Percentiles rank a stretch among this genome's conserved stretches.
Conservation (phyloP, 53 echinoderm and acorn worm genomes). For the Arbacia lixula region DNA sequence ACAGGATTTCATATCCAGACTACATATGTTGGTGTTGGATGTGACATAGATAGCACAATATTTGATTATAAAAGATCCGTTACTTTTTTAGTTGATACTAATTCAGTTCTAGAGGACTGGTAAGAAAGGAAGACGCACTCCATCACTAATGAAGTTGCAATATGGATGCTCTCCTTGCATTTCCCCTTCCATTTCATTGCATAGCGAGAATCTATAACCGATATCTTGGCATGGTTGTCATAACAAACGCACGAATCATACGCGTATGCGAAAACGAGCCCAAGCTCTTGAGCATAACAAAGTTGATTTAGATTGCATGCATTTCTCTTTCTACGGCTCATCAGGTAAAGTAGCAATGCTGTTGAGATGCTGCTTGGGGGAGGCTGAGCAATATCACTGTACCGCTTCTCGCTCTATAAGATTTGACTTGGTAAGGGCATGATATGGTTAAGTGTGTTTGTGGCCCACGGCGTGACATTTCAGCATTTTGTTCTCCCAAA, state of each 20-base stretch:
- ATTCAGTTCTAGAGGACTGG: too few relatives aligned
- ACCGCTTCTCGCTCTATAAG: too few relatives aligned
- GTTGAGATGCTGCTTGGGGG: too few relatives aligned
- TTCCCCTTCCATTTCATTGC: slow-evolving; percentile 7
- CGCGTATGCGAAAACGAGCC: slow-evolving; percentile 16
- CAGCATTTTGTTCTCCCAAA: not conserved
- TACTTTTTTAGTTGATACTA: too few relatives aligned
- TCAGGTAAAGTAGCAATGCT: slow-evolving; percentile 28
- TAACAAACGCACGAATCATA: too few relatives aligned
- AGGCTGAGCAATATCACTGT: too few relatives aligned
- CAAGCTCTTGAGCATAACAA: slow-evolving; percentile 23
- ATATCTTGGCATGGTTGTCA: slow-evolving; percentile 14
- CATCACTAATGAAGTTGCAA: not conserved
- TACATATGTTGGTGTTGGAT: too few relatives aligned
- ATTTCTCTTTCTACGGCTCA: not conserved
- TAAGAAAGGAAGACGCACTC: too few relatives aligned
- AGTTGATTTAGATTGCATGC: slow-evolving; percentile 38
- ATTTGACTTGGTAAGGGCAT: not conserved
- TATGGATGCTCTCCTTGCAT: not conserved
- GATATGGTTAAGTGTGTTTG: slow-evolving; percentile 26
- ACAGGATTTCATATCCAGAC: too few relatives aligned
- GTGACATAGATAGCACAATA: too few relatives aligned
- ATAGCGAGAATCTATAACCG: slow-evolving; percentile 6
- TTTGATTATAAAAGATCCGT: too few relatives aligned
- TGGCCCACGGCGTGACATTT: not conserved